Conservation (phyloP, 2,888 invertebrate genomes). For the Diploptera punctata region DNA sequence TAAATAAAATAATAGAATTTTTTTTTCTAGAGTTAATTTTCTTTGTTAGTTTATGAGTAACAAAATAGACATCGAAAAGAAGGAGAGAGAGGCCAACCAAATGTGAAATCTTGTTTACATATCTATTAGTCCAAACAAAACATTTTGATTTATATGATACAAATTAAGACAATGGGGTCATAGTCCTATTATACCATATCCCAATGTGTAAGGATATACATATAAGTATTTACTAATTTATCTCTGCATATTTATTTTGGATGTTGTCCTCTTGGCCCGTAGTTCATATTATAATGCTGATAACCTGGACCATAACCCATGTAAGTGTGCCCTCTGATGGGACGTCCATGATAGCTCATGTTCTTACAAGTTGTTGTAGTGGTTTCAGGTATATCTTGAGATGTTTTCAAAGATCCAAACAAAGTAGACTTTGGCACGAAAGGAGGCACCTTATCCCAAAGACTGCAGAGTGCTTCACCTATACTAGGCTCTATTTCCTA, state of each 20-base stretch:
- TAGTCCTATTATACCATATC: too few species aligned
- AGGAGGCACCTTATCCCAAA: conserved; percentile 54
- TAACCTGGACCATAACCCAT: conserved; percentile 29
- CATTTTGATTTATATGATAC: too few species aligned
- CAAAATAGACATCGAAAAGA: too few species aligned
- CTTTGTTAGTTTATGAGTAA: too few species aligned
- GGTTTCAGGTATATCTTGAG: not conserved
- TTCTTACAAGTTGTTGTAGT: conserved; percentile 5
- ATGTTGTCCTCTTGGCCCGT: conserved; percentile 32
- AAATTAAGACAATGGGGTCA: too few species aligned
- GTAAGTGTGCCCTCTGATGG: conserved; percentile 40
- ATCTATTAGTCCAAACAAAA: too few species aligned
- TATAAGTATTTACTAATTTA: too few species aligned
- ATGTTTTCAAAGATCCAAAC: conserved; percentile 45
- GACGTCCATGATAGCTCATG: conserved; percentile 32
- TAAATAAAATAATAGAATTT: too few species aligned
- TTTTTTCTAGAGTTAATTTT: too few species aligned
- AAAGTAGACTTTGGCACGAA: conserved; percentile 45
- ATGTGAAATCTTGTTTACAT: too few species aligned
- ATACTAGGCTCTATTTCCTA: conserved; percentile 57
- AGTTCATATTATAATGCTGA: conserved; percentile 29
- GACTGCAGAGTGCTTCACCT: conserved; percentile 54
- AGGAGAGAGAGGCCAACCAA: too few species aligned
- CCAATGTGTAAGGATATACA: too few species aligned
- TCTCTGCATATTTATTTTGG: conserved; percentile 34